phyloP scores from a whole-genome alignment of 2,113 vertebrate genomes.

The Mirounga angustirostris region DNA sequence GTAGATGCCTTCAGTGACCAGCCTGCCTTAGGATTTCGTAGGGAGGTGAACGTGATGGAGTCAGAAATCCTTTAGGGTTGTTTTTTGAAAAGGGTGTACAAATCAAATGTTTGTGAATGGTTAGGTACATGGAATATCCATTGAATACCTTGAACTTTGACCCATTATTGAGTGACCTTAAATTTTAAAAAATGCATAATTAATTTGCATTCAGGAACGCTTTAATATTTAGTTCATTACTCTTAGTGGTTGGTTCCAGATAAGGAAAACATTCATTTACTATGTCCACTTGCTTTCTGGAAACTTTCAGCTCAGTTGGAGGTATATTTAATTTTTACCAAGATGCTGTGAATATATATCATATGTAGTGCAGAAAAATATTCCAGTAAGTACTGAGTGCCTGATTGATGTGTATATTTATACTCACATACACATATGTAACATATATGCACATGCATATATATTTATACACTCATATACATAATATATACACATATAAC shows the following conservation, averaged over 20 bases:
- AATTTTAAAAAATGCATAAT: not conserved
- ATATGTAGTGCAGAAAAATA: not conserved
- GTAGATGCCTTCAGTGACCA: not conserved
- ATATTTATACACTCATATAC: not conserved
- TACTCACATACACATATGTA: too few relatives aligned
- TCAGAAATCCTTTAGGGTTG: not conserved
- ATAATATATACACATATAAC: not conserved
- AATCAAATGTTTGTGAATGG: not conserved
- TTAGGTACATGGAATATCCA: not conserved
- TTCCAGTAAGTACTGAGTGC: not conserved
- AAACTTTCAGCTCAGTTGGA: not conserved
- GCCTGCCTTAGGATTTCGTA: not conserved
- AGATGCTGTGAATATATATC: not conserved
- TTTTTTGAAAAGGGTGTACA: not conserved
- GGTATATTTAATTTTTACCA: not conserved
- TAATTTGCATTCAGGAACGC: not conserved
- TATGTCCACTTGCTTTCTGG: not conserved
- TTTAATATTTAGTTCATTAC: conserved; percentile 28
- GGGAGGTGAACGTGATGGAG: not conserved
- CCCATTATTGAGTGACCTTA: not conserved
- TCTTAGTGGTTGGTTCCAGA: not conserved
- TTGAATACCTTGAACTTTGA: not conserved
- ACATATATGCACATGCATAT: not conserved
- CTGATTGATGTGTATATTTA: not conserved
- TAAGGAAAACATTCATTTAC: not conserved